phyloP scores from a whole-genome alignment of 1,140 invertebrate species.

The Odontomachus brunneus region DNA sequence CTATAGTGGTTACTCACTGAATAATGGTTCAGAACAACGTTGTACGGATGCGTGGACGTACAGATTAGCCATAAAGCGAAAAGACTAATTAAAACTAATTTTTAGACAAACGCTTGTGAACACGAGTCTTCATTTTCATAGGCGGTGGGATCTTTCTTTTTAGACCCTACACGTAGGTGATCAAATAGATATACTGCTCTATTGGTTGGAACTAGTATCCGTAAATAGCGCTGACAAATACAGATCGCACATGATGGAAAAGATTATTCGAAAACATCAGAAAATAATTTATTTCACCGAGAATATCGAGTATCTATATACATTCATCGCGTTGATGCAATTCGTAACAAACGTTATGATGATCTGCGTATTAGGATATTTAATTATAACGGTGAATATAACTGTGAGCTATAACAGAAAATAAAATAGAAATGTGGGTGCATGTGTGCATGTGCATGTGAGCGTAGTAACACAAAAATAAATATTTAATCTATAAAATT shows the following conservation, averaged over 20 bases:
- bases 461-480: too few species aligned
- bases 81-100: neutral
- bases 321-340: neutral
- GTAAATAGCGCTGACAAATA: neutral
- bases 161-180: neutral
- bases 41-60: too few species aligned
- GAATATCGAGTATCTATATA: slow-evolving; percentile 5
- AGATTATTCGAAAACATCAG: slow-evolving; percentile 20
- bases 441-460: neutral
- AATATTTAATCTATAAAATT: too few species aligned
- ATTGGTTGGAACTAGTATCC: neutral
- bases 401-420: neutral
- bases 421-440: too few species aligned
- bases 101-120: neutral
- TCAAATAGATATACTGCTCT: neutral
- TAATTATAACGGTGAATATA: neutral
- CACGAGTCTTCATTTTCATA: neutral
- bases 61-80: too few species aligned
- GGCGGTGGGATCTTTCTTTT: neutral
- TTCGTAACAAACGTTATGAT: neutral
- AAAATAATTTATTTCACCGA: neutral
- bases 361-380: slow-evolving; percentile 12
- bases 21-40: too few species aligned
- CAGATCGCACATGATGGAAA: neutral
- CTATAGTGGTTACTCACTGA: too few species aligned